Conservation (phyloP, 1,140 invertebrate genomes). For the Olivierus martensii region DNA sequence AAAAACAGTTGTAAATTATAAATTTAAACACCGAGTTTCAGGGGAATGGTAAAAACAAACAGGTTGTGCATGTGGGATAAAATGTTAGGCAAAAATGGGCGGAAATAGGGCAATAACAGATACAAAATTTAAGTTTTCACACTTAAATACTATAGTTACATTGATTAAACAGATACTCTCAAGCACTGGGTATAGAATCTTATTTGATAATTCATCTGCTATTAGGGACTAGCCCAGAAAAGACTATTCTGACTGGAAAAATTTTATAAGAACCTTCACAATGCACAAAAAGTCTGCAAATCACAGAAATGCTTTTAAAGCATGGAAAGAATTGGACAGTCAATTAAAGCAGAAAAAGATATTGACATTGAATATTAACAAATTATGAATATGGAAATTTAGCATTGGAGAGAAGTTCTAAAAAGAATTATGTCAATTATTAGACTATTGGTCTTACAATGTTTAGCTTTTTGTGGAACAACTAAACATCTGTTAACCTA, state of each 20-base stretch:
- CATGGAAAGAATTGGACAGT: neutral
- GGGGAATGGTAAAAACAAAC: too few relatives aligned
- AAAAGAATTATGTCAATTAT: constrained; percentile 2
- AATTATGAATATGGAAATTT: constrained; percentile 1
- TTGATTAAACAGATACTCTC: too few relatives aligned
- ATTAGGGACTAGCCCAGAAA: neutral
- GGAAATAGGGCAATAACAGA: too few relatives aligned
- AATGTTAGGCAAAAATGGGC: too few relatives aligned
- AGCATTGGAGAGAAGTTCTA: constrained; percentile 6
- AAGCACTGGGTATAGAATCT: too few relatives aligned
- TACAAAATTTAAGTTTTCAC: too few relatives aligned
- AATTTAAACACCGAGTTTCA: too few relatives aligned
- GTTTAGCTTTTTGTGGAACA: constrained; percentile 6
- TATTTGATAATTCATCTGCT: neutral
- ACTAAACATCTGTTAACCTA: constrained; percentile 1
- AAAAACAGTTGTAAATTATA: too few relatives aligned
- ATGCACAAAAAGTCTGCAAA: neutral
- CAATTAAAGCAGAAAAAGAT: neutral
- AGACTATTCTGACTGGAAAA: neutral
- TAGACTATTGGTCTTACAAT: neutral
- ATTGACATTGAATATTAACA: neutral
- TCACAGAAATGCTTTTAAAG: constrained; percentile 1
- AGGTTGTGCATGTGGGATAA: too few relatives aligned
- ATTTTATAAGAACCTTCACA: neutral
- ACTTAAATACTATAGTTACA: too few relatives aligned